Evolutionary conservation across 2,797 vertebrate species (phyloP), one percentile per base, ranked within the genome.

Genomic region (Echiichthys vipera): DNA sequence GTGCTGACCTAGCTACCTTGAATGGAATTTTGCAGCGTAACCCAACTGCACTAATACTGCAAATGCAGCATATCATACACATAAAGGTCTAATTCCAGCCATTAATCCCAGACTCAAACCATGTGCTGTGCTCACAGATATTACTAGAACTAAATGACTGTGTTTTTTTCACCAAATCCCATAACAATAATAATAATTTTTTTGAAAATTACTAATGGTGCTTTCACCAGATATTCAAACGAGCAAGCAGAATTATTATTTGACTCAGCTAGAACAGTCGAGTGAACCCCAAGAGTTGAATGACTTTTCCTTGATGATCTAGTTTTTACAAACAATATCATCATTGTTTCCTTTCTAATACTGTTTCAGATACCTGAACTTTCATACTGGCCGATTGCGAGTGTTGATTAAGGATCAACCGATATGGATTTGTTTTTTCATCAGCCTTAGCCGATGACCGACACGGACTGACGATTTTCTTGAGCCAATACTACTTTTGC

Each of bases 21-120:
- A n/a, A 13, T 54, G 30, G 20, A 56, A 63, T 62, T 50, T 57
- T 51, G 30, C 20, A 10, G 37, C 30, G 49, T 77, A 66, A 65
- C 55, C 42, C 43, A 61, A 57, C 36, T 36, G 50, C 61, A 40
- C n/a, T n/a, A n/a, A 5, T n/a, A 11, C n/a, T 30, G 7, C 18
- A 1, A 29, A 13, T n/a, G n/a, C 15, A 30, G 53, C 32, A 39
- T 45, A 64, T 27, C n/a, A 55, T 47, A n/a, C 43, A 40, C n/a
- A 27, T 4, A 55, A 45, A 56, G 53, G 71, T 39, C 64, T 61
- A 22, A 62, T 39, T 50, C 58, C 34, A 30, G 3, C 36, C 36
- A 7, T 24, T 65, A 70, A 74, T 64, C 53, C 39, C 58, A 40
- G 51, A 58, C 10, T 61, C 12, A 39, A 64, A 32, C 17, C 17